These are phyloP conservation scores for Spodoptera frugiperda DNA, from an alignment of 1,140 invertebrate genomes.

Conservation along the genomic window DNA sequence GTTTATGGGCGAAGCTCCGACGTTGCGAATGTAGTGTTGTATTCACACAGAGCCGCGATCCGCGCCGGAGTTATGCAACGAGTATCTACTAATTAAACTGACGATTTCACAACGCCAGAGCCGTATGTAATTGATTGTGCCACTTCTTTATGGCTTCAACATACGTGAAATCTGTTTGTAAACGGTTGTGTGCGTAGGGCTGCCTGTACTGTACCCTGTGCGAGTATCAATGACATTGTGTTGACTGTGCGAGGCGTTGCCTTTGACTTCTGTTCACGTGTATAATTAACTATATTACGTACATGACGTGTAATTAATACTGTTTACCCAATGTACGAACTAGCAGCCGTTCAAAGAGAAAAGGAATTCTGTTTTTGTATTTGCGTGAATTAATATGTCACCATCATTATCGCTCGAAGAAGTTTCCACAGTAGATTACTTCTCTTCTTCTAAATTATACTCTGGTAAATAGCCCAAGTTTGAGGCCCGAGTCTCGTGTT, in stretches of 20 bases:
- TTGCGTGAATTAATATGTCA: slow-evolving; percentile 8
- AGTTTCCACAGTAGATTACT: not conserved
- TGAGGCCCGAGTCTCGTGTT: slow-evolving; percentile 1
- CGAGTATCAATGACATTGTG: not conserved
- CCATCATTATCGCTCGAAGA: slow-evolving; percentile 1
- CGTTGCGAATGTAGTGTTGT: slow-evolving; percentile 38
- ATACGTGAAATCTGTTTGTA: slow-evolving; percentile 54
- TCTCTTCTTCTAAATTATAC: slow-evolving; percentile 4
- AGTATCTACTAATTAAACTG: slow-evolving; percentile 52
- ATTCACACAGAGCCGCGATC: slow-evolving; percentile 16
- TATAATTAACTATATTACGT: slow-evolving; percentile 13
- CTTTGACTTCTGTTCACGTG: slow-evolving; percentile 8
- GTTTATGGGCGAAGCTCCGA: slow-evolving; percentile 31
- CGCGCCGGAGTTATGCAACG: slow-evolving; percentile 45
- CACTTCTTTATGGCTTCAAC: slow-evolving; percentile 48
- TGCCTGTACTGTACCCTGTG: slow-evolving; percentile 19
- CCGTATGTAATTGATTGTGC: slow-evolving; percentile 56
- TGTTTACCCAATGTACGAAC: slow-evolving; percentile 2
- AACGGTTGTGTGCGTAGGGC: slow-evolving; percentile 25
- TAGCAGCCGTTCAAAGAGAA: not conserved
- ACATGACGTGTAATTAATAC: slow-evolving; percentile 9
- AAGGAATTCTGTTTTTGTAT: not conserved
- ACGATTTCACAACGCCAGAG: slow-evolving; percentile 50
- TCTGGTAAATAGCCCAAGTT: slow-evolving; percentile 13
- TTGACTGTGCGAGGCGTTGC: not conserved